These are phyloP conservation scores for Tachina grossa DNA, from an alignment of 2,888 invertebrate species.

Conservation along the genomic window DNA sequence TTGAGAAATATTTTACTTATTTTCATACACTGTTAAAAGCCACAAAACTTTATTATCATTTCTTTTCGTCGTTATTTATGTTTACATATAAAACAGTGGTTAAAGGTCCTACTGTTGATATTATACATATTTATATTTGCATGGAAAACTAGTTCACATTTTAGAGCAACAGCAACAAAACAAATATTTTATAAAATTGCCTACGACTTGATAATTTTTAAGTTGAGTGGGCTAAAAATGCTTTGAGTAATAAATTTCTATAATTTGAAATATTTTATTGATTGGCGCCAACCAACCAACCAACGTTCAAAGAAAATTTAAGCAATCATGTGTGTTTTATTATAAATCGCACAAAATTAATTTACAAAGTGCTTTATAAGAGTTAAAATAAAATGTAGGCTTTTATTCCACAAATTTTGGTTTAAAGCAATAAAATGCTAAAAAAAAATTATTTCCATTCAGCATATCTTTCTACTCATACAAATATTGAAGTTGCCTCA, in stretches of 20 bases:
- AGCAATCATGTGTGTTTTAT: not conserved
- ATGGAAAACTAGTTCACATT: too few species aligned
- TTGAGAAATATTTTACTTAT: too few species aligned
- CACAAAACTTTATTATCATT: too few species aligned
- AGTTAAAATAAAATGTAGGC: not conserved
- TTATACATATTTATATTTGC: too few species aligned
- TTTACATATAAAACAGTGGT: too few species aligned
- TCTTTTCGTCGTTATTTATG: too few species aligned
- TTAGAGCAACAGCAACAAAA: not conserved
- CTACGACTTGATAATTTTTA: not conserved
- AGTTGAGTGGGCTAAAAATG: slow-evolving; percentile 10
- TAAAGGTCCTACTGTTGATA: too few species aligned
- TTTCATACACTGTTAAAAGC: too few species aligned
- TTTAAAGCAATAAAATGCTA: not conserved
- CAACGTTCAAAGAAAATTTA: slow-evolving; percentile 28
- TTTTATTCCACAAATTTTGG: not conserved
- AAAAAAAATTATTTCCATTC: not conserved
- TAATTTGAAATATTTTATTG: slow-evolving; percentile 17
- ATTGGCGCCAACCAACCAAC: slow-evolving; percentile 29
- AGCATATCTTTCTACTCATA: not conserved
- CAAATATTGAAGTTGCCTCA: not conserved
- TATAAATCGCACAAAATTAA: not conserved
- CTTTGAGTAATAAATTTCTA: slow-evolving; percentile 27
- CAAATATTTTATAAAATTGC: not conserved
- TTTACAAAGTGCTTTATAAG: not conserved